Percentiles rank a stretch among this genome's conserved stretches.
Evolutionary conservation across 1,140 invertebrate species (phyloP).

Genomic region (Phymastichus coffea): DNA sequence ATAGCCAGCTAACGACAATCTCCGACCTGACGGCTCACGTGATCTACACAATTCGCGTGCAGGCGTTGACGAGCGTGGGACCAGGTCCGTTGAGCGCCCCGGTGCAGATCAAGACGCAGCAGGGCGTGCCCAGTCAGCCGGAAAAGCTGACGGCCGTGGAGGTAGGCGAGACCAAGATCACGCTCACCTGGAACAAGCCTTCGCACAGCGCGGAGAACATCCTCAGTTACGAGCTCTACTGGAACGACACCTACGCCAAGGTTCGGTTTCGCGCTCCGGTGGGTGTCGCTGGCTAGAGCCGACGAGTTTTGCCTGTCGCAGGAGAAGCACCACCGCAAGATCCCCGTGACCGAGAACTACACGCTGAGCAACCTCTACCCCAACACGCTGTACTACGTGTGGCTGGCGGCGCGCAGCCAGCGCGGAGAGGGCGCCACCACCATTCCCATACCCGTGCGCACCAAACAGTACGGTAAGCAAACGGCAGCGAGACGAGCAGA

Average conservation of each 20-base stretch:
- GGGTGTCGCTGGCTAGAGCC: too few relatives aligned
- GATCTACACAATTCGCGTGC: constrained; percentile 89
- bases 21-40: constrained; percentile 83
- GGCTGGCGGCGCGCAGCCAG: constrained; percentile 88
- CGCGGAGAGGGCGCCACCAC: constrained; percentile 92
- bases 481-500: constrained; percentile 3
- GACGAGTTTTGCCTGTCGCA: too few relatives aligned
- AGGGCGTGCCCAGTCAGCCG: constrained; percentile 94
- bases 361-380: constrained; percentile 86
- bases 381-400: constrained; percentile 94
- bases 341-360: constrained; percentile 81
- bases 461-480: constrained; percentile 95
- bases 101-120: constrained; percentile 94
- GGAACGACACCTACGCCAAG: constrained; percentile 94
- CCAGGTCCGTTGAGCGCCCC: constrained; percentile 87
- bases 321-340: constrained; percentile 69
- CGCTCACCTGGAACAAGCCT: constrained; percentile 86
- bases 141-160: constrained; percentile 82
- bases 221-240: constrained; percentile 93
- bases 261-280: constrained; percentile 57
- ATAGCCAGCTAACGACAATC: constrained; percentile 90
- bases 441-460: constrained; percentile 89
- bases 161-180: constrained; percentile 79
- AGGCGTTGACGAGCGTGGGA: constrained; percentile 88
- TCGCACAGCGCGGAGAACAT: constrained; percentile 89